Evolutionary conservation across 2,888 invertebrate genomes (phyloP).

Genomic region (Sphaerophoria rueppellii): DNA sequence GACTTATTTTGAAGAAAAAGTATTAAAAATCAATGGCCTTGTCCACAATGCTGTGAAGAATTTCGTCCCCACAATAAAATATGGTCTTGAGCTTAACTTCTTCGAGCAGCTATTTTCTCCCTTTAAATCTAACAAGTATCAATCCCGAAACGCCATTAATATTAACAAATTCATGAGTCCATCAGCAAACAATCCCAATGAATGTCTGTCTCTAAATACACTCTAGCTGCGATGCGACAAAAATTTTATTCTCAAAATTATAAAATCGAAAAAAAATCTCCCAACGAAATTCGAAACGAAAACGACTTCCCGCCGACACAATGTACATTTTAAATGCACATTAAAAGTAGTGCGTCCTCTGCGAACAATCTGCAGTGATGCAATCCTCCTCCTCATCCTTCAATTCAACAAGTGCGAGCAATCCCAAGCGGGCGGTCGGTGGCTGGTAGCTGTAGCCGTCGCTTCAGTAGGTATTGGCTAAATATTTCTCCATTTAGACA

Average conservation of each 20-base stretch:
- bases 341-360: constrained; percentile 25
- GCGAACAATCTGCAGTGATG: neutral
- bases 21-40: too few species aligned
- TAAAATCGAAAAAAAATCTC: constrained; percentile 11
- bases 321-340: constrained; percentile 66
- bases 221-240: neutral
- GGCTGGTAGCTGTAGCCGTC: neutral
- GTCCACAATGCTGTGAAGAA: too few species aligned
- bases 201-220: constrained; percentile 4
- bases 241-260: constrained; percentile 39
- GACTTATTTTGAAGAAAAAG: too few species aligned
- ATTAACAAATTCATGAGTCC: constrained; percentile 65
- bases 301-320: constrained; percentile 68
- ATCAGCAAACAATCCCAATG: constrained; percentile 10
- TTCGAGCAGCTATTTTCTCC: neutral
- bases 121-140: constrained; percentile 30
- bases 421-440: neutral
- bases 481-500: constrained; percentile 70
- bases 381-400: too few species aligned
- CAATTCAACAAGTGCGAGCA: too few species aligned
- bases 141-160: constrained; percentile 47
- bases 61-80: too few species aligned
- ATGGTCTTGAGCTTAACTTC: too few species aligned
- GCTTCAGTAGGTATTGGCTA: constrained; percentile 29
- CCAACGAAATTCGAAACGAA: constrained; percentile 49